Percentiles rank a stretch among this genome's conserved stretches.
Evolutionary conservation across 2,888 invertebrate genomes (phyloP).

Genomic region (Ectemnius continuus): DNA sequence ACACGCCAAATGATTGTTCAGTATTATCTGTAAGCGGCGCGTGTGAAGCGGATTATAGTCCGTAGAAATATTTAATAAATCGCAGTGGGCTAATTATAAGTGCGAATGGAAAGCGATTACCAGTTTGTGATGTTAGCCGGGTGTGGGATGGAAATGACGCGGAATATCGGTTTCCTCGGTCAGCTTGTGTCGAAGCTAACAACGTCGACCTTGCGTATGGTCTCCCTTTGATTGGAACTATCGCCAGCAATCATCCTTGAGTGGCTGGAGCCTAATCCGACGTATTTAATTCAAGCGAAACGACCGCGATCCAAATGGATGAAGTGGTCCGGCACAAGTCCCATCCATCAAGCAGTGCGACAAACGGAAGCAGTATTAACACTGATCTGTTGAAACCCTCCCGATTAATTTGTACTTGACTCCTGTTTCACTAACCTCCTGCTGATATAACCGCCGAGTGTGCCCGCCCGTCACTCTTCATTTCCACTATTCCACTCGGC

Average conservation of each 20-base stretch:
- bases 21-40: too few relatives aligned
- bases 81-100: too few relatives aligned
- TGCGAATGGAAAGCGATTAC: too few relatives aligned
- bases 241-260: slow-evolving; percentile 3
- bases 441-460: background rate
- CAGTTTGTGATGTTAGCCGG: too few relatives aligned
- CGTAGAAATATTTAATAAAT: too few relatives aligned
- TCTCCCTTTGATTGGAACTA: slow-evolving; percentile 23
- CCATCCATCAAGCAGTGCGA: slow-evolving; percentile 56
- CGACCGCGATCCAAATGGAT: slow-evolving; percentile 38
- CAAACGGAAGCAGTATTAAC: slow-evolving; percentile 64
- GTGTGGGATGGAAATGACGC: background rate
- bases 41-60: too few relatives aligned
- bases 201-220: background rate
- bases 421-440: background rate
- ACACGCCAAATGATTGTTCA: too few relatives aligned
- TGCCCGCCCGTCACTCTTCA: background rate
- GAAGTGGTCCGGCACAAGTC: slow-evolving; percentile 40
- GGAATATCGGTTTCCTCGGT: background rate
- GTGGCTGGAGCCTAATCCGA: slow-evolving; percentile 42
- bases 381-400: slow-evolving; percentile 53
- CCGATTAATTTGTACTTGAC: slow-evolving; percentile 39
- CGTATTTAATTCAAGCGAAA: slow-evolving; percentile 49
- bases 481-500: background rate
- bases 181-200: background rate